phyloP scores from a whole-genome alignment of 1,140 invertebrate species.

The Cydia pomonella region DNA sequence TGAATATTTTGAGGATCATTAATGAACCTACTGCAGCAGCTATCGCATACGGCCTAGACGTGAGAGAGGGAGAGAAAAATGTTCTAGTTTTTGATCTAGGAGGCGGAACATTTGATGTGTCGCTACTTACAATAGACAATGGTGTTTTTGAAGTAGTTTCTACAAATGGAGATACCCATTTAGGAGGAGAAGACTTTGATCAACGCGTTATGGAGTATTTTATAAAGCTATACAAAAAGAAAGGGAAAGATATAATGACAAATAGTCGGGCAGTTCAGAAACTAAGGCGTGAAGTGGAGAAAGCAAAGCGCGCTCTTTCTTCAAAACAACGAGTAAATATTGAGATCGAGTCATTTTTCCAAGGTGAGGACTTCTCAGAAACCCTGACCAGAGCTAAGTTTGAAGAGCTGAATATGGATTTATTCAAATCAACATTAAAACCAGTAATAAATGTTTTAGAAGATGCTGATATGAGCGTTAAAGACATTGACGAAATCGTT shows the following conservation, averaged over 20 bases:
- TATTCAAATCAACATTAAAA: constrained; percentile 89
- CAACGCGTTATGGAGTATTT: constrained; percentile 89
- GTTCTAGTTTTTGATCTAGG: constrained; percentile 22
- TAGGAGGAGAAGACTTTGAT: constrained; percentile 87
- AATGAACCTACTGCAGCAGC: constrained; percentile 89
- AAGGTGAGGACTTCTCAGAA: constrained; percentile 90
- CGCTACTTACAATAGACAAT: constrained; percentile 91
- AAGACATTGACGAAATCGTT: constrained; percentile 93
- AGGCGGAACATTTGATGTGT: constrained; percentile 88
- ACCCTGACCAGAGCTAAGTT: constrained; percentile 89
- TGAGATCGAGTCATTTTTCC: constrained; percentile 85
- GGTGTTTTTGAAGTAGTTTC: constrained; percentile 88
- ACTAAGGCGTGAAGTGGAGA: constrained; percentile 86
- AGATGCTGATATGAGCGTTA: constrained; percentile 92
- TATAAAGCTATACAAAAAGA: constrained; percentile 88
- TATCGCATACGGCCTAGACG: constrained; percentile 88
- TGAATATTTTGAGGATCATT: constrained; percentile 89
- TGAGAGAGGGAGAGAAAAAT: constrained; percentile 77
- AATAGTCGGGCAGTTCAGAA: constrained; percentile 88
- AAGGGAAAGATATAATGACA: constrained; percentile 85
- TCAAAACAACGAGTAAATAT: constrained; percentile 83
- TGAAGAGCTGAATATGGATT: constrained; percentile 91
- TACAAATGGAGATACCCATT: constrained; percentile 86
- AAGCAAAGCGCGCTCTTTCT: constrained; percentile 82
- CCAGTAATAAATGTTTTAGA: constrained; percentile 91